Evolutionary conservation across 2,888 invertebrate genomes (phyloP), one percentile per base, ranked within the genome.

Genomic region (Cecidostiba fungosa): DNA sequence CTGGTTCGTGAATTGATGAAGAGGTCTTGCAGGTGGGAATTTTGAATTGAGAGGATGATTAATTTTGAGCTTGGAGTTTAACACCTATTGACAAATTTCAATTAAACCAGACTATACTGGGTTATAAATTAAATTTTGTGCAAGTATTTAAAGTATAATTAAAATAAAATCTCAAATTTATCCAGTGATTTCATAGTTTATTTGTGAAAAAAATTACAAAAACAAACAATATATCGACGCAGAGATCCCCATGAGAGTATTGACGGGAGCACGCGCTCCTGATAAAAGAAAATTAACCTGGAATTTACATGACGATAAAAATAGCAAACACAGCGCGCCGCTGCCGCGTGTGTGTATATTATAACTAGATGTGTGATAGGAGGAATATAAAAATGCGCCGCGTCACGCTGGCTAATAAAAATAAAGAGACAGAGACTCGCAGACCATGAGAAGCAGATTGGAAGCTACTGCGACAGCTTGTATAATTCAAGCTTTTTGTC

Each of bases 281-380:
- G 77, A 32, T 54, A 36, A 43, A 47, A 26, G 66, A 39, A 70
- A 77, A 69, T 77, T 69, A 77, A 69, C 29, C 43, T 29, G n/a
- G 32, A 50, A 69, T 70, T 73, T 50, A 62, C 50, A 77, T 26
- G 54, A 54, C 23, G 70, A 77, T 82, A 77, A 70, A 82, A 82
- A 82, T 82, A 82, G 54, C 32, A 69, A 82, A 82, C n/a, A 26
- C 70, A 69, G 16, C 39, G 12, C 50, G 36, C 43, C 10, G 39
- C 12, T 12, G 43, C 43, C 10, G n/a, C 5, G 8, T 59, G 54
- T 59, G n/a, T 59, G 54, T 59, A 8, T 8, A 19, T 19, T 26
- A 29, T 36, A 19, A 32, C 14, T 10, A 36, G n/a, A 70, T 66
- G 39, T 14, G 12, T 50, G 77, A 77, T 77, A 77, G 26, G 62